These are phyloP conservation scores for Verasper variegatus DNA, from an alignment of 2,113 vertebrate species.

Conservation along the genomic window DNA sequence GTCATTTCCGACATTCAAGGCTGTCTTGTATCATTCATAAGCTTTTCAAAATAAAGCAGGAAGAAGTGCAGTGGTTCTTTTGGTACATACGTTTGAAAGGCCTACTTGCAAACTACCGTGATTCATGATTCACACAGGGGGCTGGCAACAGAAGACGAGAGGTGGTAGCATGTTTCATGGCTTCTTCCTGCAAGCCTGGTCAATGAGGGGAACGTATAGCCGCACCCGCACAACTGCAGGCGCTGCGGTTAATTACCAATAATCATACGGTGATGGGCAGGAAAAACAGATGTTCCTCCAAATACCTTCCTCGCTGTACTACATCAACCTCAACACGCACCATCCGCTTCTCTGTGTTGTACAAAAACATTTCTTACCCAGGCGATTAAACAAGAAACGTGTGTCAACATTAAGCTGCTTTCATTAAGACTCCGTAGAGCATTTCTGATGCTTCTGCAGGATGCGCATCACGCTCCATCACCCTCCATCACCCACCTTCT, in stretches of 20 bases:
- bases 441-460: slow-evolving; percentile 74
- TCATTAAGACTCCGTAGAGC: slow-evolving; percentile 38
- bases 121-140: slow-evolving; percentile 13
- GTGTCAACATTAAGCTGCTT: slow-evolving; percentile 49
- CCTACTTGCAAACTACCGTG: slow-evolving; percentile 2
- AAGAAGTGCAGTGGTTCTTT: slow-evolving; percentile 12
- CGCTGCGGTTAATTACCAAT: slow-evolving; percentile 71
- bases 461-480: slow-evolving; percentile 52
- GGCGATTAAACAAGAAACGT: slow-evolving; percentile 45
- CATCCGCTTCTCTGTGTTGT: neutral
- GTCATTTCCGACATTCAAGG: neutral
- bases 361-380: slow-evolving; percentile 36
- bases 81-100: slow-evolving; percentile 14
- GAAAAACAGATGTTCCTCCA: slow-evolving; percentile 80
- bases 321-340: neutral
- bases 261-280: slow-evolving; percentile 76
- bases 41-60: neutral
- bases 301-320: slow-evolving; percentile 17
- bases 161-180: slow-evolving; percentile 49
- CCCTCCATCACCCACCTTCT: slow-evolving; percentile 57
- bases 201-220: slow-evolving; percentile 61
- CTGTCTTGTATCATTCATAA: neutral
- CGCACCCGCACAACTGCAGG: slow-evolving; percentile 65
- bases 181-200: slow-evolving; percentile 64
- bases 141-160: slow-evolving; percentile 5